A percentile compares a stretch with the other conserved stretches of the same genome.
Conservation (phyloP, 2,113 vertebrate genomes). For the Phasianus colchicus region DNA sequence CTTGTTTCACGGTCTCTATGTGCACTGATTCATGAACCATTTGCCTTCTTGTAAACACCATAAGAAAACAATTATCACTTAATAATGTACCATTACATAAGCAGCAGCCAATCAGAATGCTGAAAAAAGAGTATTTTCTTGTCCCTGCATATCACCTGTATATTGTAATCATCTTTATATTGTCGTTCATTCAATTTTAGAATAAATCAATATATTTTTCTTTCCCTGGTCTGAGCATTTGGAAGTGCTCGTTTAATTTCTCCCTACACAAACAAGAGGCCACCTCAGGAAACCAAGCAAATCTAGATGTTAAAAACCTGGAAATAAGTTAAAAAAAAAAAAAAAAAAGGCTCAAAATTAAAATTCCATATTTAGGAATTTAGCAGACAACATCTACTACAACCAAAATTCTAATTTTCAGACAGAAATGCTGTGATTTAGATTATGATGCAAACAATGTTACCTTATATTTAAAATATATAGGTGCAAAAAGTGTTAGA, state of each 20-base stretch:
- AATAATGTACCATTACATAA: conserved; percentile 20
- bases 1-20: neutral
- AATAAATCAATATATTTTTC: neutral
- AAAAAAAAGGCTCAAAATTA: neutral
- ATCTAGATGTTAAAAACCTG: neutral
- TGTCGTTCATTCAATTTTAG: neutral
- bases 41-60: conserved; percentile 17
- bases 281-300: neutral
- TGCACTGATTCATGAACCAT: conserved; percentile 29
- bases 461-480: neutral
- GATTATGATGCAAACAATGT: too few species aligned
- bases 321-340: neutral
- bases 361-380: neutral
- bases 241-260: neutral
- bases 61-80: conserved; percentile 41
- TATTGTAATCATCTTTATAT: neutral
- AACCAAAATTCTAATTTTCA: neutral
- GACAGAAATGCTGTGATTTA: neutral
- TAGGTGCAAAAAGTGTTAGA: neutral
- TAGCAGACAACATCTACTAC: neutral
- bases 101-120: neutral
- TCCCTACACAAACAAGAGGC: neutral
- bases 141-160: neutral
- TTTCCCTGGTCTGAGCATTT: neutral
- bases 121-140: neutral